Evolutionary conservation across 2,888 invertebrate genomes (phyloP).

Genomic region (Andrena haemorrhoa): DNA sequence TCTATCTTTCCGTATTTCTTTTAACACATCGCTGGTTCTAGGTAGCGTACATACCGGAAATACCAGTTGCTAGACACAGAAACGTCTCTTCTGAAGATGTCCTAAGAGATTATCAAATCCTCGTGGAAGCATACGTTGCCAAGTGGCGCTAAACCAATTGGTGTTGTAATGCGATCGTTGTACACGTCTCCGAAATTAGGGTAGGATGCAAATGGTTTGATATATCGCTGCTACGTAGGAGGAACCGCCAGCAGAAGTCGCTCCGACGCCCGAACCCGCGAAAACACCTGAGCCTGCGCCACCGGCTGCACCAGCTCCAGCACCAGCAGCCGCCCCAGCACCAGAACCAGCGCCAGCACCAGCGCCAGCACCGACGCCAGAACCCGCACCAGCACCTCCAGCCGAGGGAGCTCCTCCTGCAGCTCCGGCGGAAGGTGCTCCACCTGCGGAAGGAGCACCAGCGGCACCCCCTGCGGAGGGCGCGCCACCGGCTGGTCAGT

Average conservation of each 20-base stretch:
- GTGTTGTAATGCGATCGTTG: background rate
- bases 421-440: slow-evolving; percentile 75
- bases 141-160: background rate
- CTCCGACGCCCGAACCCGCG: slow-evolving; percentile 55
- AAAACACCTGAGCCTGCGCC: slow-evolving; percentile 71
- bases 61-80: background rate
- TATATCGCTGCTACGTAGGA: background rate
- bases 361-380: slow-evolving; percentile 69
- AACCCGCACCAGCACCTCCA: slow-evolving; percentile 67
- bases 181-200: background rate
- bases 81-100: too few species aligned
- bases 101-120: background rate
- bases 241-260: slow-evolving; percentile 45
- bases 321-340: slow-evolving; percentile 69
- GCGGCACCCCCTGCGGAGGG: slow-evolving; percentile 70
- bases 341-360: slow-evolving; percentile 70
- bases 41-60: background rate
- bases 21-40: background rate
- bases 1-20: too few species aligned
- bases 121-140: background rate
- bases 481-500: slow-evolving; percentile 73
- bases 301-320: slow-evolving; percentile 69
- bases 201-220: background rate
- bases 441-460: slow-evolving; percentile 81
- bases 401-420: slow-evolving; percentile 77